Conservation (phyloP, 2,888 invertebrate genomes). For the Hyppa rectilinea region DNA sequence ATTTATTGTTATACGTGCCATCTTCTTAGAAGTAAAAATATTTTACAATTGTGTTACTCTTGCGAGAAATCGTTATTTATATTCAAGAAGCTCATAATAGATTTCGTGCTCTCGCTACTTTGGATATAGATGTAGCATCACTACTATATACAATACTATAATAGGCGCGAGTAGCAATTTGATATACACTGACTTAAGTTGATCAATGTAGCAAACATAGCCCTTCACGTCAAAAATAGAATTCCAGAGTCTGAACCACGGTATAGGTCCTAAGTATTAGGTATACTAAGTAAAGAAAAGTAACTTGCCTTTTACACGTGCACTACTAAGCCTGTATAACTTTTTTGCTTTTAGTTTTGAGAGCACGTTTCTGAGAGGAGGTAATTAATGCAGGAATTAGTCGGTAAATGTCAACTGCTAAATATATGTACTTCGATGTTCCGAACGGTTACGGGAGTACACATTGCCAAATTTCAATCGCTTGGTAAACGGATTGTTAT, state of each 20-base stretch:
- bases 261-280: neutral
- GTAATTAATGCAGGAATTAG: neutral
- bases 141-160: neutral
- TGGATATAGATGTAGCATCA: neutral
- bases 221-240: neutral
- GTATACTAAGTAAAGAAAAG: neutral
- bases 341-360: neutral
- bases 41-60: neutral
- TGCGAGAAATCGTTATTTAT: neutral
- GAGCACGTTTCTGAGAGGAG: neutral
- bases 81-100: neutral
- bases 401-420: neutral
- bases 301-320: neutral
- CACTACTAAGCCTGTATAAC: neutral
- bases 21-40: neutral
- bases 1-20: neutral
- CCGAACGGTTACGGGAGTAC: neutral
- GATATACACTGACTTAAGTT: neutral
- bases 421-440: neutral
- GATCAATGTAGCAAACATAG: neutral
- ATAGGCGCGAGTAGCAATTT: too few species aligned
- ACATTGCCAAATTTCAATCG: neutral
- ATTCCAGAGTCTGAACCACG: neutral
- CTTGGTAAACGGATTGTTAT: conserved; percentile 19
- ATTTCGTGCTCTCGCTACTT: neutral